These are phyloP conservation scores for Muntiacus reevesi DNA, from an alignment of 2,113 vertebrate genomes.

Conservation along the genomic window DNA sequence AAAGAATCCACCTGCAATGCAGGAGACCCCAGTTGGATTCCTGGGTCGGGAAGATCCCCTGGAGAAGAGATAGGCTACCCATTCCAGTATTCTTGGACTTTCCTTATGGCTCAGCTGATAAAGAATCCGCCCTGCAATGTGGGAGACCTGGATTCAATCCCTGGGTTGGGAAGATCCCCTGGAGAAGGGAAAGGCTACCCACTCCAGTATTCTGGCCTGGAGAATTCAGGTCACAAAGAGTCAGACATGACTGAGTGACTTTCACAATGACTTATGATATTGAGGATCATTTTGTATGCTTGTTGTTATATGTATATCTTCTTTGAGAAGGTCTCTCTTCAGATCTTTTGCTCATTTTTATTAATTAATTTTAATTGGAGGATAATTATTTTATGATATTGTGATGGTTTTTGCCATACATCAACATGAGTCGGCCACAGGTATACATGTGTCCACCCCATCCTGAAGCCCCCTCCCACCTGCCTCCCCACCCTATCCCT, in stretches of 20 bases:
- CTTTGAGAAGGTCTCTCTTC: background rate
- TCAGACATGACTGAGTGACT: background rate
- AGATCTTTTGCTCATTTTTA: background rate
- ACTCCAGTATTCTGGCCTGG: background rate
- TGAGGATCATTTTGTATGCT: background rate
- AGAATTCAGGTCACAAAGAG: no score
- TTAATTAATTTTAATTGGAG: background rate
- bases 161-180: background rate
- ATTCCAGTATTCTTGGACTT: background rate
- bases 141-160: background rate
- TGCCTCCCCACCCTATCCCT: background rate
- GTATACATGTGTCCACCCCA: background rate
- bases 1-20: background rate
- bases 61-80: background rate
- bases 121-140: background rate
- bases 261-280: background rate
- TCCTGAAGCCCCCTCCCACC: background rate
- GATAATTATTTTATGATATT: background rate
- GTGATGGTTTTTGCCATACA: background rate
- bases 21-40: background rate
- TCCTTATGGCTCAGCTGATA: background rate
- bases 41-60: background rate
- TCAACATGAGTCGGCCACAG: background rate
- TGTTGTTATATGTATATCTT: background rate
- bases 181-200: background rate